A percentile compares a stretch with the other conserved stretches of the same genome.
phyloP scores from a whole-genome alignment of 2,888 invertebrate genomes.

The Acanthacorydalis orientalis region DNA sequence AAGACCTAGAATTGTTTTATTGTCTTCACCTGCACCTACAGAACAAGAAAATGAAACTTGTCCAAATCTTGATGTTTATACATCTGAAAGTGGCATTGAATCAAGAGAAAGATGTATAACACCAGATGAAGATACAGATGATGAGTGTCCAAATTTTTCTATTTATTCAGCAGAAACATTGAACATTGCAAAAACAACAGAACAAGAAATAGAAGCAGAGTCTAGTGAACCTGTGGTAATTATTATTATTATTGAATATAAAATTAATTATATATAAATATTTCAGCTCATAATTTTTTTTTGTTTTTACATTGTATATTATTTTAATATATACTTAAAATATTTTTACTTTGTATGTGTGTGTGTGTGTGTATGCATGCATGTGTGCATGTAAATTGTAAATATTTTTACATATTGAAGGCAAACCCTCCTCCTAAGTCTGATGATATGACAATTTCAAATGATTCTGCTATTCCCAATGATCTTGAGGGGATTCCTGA shows the following conservation, averaged over 20 bases:
- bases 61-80: conserved; percentile 74
- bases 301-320: no score
- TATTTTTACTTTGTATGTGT: no score
- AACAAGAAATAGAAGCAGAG: conserved; percentile 13
- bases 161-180: conserved; percentile 71
- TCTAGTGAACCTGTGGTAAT: neutral
- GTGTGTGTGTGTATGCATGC: no score
- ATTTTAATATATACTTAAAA: no score
- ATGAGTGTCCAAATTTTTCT: conserved; percentile 71
- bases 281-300: no score
- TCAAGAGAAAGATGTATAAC: no score
- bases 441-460: neutral
- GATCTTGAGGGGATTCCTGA: conserved; percentile 1
- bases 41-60: conserved; percentile 29
- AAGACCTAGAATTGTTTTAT: conserved; percentile 1
- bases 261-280: no score
- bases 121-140: conserved; percentile 36
- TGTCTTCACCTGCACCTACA: neutral
- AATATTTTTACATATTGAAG: neutral
- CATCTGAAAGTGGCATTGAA: conserved; percentile 42
- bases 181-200: conserved; percentile 44
- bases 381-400: no score
- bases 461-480: neutral
- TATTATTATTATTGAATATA: no score
- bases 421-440: neutral